Evolutionary conservation across 2,888 invertebrate genomes (phyloP).

Genomic region (Erebia ligea): DNA sequence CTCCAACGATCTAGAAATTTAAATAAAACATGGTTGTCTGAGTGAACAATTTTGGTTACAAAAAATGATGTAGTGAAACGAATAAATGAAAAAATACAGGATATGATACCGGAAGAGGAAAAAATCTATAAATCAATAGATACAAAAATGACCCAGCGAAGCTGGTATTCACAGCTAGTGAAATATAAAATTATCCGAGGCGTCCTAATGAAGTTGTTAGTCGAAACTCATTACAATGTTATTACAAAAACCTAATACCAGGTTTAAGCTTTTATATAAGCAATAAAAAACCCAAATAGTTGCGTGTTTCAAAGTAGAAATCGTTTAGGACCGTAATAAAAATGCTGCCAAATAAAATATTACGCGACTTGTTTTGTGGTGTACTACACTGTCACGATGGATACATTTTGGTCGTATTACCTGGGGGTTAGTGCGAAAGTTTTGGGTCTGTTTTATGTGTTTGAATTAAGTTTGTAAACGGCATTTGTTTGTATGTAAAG

Average conservation of each 20-base stretch:
- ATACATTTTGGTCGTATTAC: conserved; percentile 18
- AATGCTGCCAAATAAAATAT: conserved; percentile 10
- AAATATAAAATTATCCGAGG: no score
- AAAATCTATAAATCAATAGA: no score
- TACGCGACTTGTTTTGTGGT: neutral
- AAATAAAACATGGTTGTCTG: no score
- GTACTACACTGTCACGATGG: neutral
- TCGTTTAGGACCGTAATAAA: conserved; percentile 17
- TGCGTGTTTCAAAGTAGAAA: conserved; percentile 10
- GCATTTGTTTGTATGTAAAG: neutral
- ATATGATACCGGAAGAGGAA: no score
- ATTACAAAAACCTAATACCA: conserved; percentile 2
- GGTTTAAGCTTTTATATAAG: neutral
- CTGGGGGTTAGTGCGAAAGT: conserved; percentile 12
- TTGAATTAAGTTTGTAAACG: conserved; percentile 5
- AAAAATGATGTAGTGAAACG: no score
- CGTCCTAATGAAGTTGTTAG: conserved; percentile 2
- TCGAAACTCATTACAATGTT: conserved; percentile 5
- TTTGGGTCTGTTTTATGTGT: conserved; percentile 17
- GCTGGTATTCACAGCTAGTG: no score
- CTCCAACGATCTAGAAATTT: no score
- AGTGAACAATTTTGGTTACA: no score
- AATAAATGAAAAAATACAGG: no score
- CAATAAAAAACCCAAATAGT: conserved; percentile 14
- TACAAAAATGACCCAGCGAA: no score